Conservation (phyloP, 2,113 vertebrate genomes). For the Mugil cephalus region DNA sequence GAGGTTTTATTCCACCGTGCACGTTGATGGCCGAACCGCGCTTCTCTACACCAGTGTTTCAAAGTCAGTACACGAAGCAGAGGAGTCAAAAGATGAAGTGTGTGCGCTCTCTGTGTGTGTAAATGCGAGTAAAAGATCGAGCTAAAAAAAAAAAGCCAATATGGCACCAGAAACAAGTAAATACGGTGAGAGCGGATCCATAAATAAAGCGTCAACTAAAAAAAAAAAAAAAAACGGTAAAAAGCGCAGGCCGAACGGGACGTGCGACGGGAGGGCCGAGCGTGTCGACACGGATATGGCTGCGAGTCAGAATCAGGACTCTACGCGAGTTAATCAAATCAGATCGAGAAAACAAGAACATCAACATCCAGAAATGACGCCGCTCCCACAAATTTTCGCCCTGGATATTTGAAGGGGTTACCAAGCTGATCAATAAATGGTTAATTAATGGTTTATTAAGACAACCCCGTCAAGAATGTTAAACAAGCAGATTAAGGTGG, state of each 20-base stretch:
- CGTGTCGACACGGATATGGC: slow-evolving; percentile 36
- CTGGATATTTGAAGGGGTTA: slow-evolving; percentile 32
- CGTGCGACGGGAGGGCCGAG: slow-evolving; percentile 26
- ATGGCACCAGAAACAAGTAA: slow-evolving; percentile 73
- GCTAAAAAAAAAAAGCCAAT: slow-evolving; percentile 57
- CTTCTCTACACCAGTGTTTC: slow-evolving; percentile 47
- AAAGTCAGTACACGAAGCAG: slow-evolving; percentile 46
- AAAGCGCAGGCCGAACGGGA: slow-evolving; percentile 46
- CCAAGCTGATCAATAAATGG: slow-evolving; percentile 41
- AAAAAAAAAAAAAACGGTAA: slow-evolving; percentile 68
- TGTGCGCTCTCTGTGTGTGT: slow-evolving; percentile 38
- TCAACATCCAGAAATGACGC: slow-evolving; percentile 39
- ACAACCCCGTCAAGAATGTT: slow-evolving; percentile 50
- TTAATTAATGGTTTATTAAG: slow-evolving; percentile 52
- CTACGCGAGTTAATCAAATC: slow-evolving; percentile 36
- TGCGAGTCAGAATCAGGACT: slow-evolving; percentile 37
- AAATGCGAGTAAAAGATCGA: slow-evolving; percentile 19
- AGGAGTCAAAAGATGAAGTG: slow-evolving; percentile 43
- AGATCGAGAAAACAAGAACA: slow-evolving; percentile 17
- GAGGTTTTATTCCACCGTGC: slow-evolving; percentile 1
- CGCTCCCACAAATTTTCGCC: slow-evolving; percentile 39
- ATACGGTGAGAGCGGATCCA: slow-evolving; percentile 47
- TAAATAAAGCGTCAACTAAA: slow-evolving; percentile 69
- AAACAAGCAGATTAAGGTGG: slow-evolving; percentile 57
- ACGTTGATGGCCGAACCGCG: slow-evolving; percentile 27